Evolutionary conservation across 2,888 invertebrate genomes (phyloP).

Genomic region (Pyrrhia umbra): DNA sequence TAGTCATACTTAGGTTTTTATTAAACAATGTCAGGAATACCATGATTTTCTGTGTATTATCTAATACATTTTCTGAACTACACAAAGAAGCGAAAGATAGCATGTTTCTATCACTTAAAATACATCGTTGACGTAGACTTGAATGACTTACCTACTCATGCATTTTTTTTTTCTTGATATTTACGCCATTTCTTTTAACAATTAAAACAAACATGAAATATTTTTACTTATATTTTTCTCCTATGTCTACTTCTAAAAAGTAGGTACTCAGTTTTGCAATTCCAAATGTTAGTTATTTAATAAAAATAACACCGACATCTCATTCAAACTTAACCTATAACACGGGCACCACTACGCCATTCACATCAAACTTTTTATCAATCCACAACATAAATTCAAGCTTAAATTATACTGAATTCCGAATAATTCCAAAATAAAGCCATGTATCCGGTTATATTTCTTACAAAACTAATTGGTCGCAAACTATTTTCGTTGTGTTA

Average conservation of each 20-base stretch:
- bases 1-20: not conserved
- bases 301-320: not conserved
- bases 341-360: conserved; percentile 11
- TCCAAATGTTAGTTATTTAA: not conserved
- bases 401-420: conserved; percentile 46
- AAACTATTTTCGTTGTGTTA: conserved; percentile 59
- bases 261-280: not conserved
- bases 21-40: no score
- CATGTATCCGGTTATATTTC: conserved; percentile 63
- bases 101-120: no score
- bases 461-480: conserved; percentile 61
- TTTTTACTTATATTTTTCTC: no score
- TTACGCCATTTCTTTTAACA: no score
- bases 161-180: no score
- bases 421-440: conserved; percentile 51
- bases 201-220: no score
- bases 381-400: conserved; percentile 23
- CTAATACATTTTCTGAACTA: no score
- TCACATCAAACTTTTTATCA: conserved; percentile 42
- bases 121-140: no score
- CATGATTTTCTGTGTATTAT: no score
- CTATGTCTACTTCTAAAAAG: not conserved
- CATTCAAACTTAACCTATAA: conserved; percentile 30
- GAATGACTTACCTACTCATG: no score
- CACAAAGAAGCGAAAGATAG: no score